These are phyloP conservation scores for Nipponacmea schrenckii DNA, from an alignment of 2,888 invertebrate genomes.

Conservation along the genomic window DNA sequence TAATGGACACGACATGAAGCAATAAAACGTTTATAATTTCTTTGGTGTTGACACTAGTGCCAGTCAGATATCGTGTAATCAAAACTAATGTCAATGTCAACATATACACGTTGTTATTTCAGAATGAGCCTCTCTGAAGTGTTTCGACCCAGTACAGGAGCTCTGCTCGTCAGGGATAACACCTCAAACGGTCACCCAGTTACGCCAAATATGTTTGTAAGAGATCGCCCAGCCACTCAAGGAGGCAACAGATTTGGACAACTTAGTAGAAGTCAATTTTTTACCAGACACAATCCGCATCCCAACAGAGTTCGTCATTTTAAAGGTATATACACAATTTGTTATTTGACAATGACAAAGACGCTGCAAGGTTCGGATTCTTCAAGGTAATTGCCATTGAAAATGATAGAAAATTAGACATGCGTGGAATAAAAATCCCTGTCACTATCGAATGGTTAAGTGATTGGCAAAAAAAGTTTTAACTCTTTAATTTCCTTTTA, in stretches of 20 bases:
- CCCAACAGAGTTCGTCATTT: conserved; percentile 64
- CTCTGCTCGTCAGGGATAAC: conserved; percentile 50
- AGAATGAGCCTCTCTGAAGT: conserved; percentile 60
- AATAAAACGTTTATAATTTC: too few species aligned
- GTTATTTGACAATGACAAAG: not conserved
- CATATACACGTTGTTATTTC: conserved; percentile 8
- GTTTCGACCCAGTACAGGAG: conserved; percentile 56
- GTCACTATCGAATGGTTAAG: too few species aligned
- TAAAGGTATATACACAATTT: conserved; percentile 53
- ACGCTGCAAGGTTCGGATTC: too few species aligned
- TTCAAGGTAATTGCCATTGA: too few species aligned
- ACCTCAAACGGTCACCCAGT: conserved; percentile 46
- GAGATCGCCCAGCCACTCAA: conserved; percentile 50
- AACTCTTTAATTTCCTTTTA: conserved; percentile 11
- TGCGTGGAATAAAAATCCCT: too few species aligned
- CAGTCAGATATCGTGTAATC: too few species aligned
- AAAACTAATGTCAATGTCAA: too few species aligned
- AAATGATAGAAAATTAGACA: too few species aligned
- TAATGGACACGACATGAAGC: too few species aligned
- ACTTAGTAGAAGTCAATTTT: conserved; percentile 64
- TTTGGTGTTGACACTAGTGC: too few species aligned
- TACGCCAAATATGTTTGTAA: conserved; percentile 46
- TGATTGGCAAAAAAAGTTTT: too few species aligned
- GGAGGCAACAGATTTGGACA: conserved; percentile 64
- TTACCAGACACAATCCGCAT: conserved; percentile 67